Base-by-base conservation (phyloP, 2,888 invertebrate genomes). In the Drosophila mimetica region DNA sequence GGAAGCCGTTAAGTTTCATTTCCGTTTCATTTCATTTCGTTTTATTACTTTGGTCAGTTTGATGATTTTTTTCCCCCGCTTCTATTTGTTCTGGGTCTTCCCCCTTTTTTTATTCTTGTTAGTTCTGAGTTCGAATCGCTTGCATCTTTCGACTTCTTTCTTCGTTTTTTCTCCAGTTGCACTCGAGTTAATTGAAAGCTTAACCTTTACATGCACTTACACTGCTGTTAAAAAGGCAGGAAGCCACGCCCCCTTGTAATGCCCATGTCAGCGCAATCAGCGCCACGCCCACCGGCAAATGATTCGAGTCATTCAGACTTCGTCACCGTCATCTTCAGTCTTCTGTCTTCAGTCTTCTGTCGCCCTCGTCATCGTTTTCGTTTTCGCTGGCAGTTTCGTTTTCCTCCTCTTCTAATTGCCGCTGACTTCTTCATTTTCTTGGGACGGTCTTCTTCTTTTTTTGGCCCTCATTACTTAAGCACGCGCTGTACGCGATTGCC, bases 21-120 rank as follows among this genome's bases (percentile, higher is more conserved):
- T 88, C 88, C 84, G 87, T 84, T 84, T 78, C 88, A 86, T 87
- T 87, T 84, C 88, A 80, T 86, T 81, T 78, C 61, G 65, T 86
- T 84, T 86, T 84, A 84, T 84, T 84, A 81, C 77, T 84, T 88
- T 84, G 87, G 84, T 88, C 84, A 84, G 72, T 84, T 88, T 70
- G 65, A 66, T 41, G 53, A 52, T 66, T 30, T 52, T 44, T 65
- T 37, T 32, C 4, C 51, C 1, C 13, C 7, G 2, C 6, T n/a
- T 16, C 9, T 41, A 20, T 42, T 42, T 34, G 41, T 51, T 34
- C 2, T 32, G 5, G 9, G 0, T 25, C 5, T 32, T 9, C 39
- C 6, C 50, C 37, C 16, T n/a, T 16, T 34, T 18, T 30, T 69
- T 70, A 75, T 77, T 58, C 70, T 61, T 61, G 66, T 73, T 60